A percentile compares a stretch with the other conserved stretches of the same genome.
These are phyloP conservation scores for Xyrauchen texanus DNA, from an alignment of 2,113 vertebrate genomes.

Conservation along the genomic window DNA sequence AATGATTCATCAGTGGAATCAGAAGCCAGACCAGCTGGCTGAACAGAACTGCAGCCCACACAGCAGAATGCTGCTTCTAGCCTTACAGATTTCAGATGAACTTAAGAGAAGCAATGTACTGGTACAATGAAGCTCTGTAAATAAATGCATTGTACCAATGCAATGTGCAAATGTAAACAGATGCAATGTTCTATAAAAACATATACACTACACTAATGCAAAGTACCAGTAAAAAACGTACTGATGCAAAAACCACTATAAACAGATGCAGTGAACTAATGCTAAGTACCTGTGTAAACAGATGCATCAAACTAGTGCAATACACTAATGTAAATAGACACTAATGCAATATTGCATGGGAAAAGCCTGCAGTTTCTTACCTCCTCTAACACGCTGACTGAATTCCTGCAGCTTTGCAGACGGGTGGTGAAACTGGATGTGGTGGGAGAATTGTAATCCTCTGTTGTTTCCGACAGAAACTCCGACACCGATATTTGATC, in stretches of 20 bases:
- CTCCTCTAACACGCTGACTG: slow-evolving; percentile 94
- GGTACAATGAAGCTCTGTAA: not conserved
- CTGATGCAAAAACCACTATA: not conserved
- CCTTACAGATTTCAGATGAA: not conserved
- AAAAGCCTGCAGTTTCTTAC: slow-evolving; percentile 70
- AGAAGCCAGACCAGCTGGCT: slow-evolving; percentile 32
- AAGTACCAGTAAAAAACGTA: not conserved
- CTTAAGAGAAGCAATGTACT: not conserved
- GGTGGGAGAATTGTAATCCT: slow-evolving; percentile 99
- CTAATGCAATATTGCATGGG: not conserved
- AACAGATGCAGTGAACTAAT: not conserved
- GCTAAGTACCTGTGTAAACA: not conserved
- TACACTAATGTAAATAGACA: not conserved
- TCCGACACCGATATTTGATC: slow-evolving; percentile 90
- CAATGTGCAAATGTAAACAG: not conserved
- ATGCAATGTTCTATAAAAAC: not conserved
- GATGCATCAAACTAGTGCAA: not conserved
- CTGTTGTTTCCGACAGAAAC: slow-evolving; percentile 97
- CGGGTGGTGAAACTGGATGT: slow-evolving; percentile 97
- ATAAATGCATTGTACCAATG: not conserved
- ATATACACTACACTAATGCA: not conserved
- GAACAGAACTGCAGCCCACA: slow-evolving; percentile 27
- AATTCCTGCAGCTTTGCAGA: slow-evolving; percentile 97
- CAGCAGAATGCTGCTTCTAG: slow-evolving; percentile 1
- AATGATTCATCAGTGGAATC: slow-evolving; percentile 19